Evolutionary conservation across 2,113 vertebrate genomes (phyloP).

Genomic region (Phyllopteryx taeniolatus): DNA sequence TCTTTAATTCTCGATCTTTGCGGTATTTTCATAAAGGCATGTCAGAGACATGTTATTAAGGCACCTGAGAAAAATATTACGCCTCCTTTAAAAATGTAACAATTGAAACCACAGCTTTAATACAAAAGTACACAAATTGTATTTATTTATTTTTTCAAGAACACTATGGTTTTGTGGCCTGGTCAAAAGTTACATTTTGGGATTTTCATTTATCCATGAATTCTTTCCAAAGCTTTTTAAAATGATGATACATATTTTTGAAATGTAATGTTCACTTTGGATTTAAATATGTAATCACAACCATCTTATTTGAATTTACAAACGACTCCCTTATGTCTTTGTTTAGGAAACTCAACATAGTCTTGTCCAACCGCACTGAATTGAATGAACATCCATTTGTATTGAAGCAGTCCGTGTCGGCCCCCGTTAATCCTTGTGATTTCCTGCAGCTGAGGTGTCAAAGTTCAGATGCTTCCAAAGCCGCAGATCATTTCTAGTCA

Average conservation of each 20-base stretch:
- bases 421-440: conserved; percentile 36
- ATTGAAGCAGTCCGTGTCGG: conserved; percentile 47
- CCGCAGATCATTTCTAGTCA: conserved; percentile 51
- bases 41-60: too few relatives aligned
- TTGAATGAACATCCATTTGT: conserved; percentile 47
- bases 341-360: neutral
- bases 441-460: conserved; percentile 32
- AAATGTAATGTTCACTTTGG: neutral
- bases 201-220: too few relatives aligned
- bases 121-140: too few relatives aligned
- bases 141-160: too few relatives aligned
- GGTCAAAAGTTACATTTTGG: too few relatives aligned
- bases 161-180: too few relatives aligned
- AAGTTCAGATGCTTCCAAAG: conserved; percentile 38
- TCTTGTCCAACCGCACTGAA: conserved; percentile 22
- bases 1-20: neutral
- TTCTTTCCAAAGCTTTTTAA: too few relatives aligned
- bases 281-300: neutral
- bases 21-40: too few relatives aligned
- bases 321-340: too few relatives aligned
- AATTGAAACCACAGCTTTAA: too few relatives aligned
- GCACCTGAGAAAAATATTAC: too few relatives aligned
- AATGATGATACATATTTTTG: neutral
- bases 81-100: too few relatives aligned
- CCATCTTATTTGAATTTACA: neutral